phyloP scores from a whole-genome alignment of 2,797 vertebrate species.

The Parambassis ranga region DNA sequence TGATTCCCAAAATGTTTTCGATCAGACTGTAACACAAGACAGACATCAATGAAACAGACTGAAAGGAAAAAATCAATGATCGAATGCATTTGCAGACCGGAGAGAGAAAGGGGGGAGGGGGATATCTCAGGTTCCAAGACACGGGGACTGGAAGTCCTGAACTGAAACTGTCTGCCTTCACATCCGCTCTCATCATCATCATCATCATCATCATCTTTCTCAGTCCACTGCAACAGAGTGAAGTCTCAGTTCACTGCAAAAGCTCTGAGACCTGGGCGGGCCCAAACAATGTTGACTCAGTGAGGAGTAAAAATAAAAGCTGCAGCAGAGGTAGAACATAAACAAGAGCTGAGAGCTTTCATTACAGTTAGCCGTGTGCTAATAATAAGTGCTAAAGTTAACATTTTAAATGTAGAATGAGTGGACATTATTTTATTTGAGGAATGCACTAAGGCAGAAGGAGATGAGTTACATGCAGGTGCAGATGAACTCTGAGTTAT shows the following conservation, averaged over 20 bases:
- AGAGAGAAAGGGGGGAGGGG: too few relatives aligned
- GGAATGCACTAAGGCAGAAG: constrained; percentile 49
- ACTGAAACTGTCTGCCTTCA: constrained; percentile 18
- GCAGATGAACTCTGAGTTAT: too few relatives aligned
- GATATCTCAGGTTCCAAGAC: constrained; percentile 60
- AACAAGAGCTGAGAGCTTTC: not conserved
- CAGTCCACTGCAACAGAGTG: constrained; percentile 9
- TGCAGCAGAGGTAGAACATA: constrained; percentile 42
- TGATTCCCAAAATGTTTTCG: constrained; percentile 39
- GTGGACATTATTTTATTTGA: constrained; percentile 7
- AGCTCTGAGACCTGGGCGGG: constrained; percentile 22
- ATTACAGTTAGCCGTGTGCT: not conserved
- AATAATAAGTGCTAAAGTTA: not conserved
- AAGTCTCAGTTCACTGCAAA: constrained; percentile 31
- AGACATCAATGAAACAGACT: constrained; percentile 61
- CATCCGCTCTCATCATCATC: too few relatives aligned
- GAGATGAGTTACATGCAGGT: too few relatives aligned
- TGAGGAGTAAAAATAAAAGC: constrained; percentile 4
- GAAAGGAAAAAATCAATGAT: constrained; percentile 54
- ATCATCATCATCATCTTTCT: too few relatives aligned
- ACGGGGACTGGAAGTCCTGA: constrained; percentile 6
- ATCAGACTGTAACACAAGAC: constrained; percentile 67
- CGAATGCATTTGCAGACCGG: constrained; percentile 37
- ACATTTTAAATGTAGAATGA: too few relatives aligned
- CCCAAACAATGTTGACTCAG: constrained; percentile 7